phyloP scores from a whole-genome alignment of 2,113 vertebrate genomes.

The Hippocampus zosterae region DNA sequence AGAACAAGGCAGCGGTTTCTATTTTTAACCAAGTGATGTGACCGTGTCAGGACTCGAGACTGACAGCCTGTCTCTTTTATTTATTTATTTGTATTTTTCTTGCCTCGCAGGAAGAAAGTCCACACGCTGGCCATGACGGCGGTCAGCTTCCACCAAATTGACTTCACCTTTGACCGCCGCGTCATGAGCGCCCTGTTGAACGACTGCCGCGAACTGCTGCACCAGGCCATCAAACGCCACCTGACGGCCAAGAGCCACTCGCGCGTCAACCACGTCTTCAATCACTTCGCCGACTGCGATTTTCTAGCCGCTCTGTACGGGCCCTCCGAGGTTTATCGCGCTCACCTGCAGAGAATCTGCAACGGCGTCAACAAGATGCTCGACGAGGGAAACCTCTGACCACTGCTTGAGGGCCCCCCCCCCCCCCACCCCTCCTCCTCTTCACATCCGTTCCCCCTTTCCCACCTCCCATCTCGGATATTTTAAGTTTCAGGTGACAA shows the following conservation, averaged over 20 bases:
- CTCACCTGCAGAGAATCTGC: conserved; percentile 82
- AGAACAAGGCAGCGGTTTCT: conserved; percentile 51
- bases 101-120: conserved; percentile 75
- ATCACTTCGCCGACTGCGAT: conserved; percentile 86
- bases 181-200: conserved; percentile 83
- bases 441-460: background rate
- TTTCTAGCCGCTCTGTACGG: conserved; percentile 86
- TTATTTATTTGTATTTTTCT: conserved; percentile 8
- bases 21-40: conserved; percentile 39
- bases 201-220: conserved; percentile 88
- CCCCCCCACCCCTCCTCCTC: no score
- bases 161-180: conserved; percentile 94
- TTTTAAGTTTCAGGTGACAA: conserved; percentile 30
- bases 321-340: conserved; percentile 80
- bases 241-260: conserved; percentile 90
- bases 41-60: conserved; percentile 33
- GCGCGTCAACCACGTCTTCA: conserved; percentile 90
- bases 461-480: conserved; percentile 9
- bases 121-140: conserved; percentile 90
- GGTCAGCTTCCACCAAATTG: conserved; percentile 93
- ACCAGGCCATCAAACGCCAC: conserved; percentile 85
- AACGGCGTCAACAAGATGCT: conserved; percentile 87
- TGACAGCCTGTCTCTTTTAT: conserved; percentile 32
- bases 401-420: background rate
- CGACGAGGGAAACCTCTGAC: conserved; percentile 87